Evolutionary conservation across 1,140 invertebrate species (phyloP), one percentile per base, ranked within the genome.

Genomic region (Aphaenogaster floridana): DNA sequence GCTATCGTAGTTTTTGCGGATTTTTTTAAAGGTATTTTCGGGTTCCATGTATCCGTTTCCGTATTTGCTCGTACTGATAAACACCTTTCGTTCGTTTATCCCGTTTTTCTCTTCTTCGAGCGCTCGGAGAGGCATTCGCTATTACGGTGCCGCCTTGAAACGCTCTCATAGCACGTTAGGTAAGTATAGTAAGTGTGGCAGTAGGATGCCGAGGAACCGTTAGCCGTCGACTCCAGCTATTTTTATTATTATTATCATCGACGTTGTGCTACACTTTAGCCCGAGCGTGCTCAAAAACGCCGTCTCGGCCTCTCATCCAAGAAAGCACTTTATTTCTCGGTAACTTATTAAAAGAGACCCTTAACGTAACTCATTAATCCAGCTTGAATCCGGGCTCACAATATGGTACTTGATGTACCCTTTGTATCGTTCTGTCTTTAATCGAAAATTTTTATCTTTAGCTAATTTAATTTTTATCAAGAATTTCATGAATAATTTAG

Each of bases 131-230:
- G 63, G 21, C 13, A 13, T 45, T 81, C 11, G 52, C 21, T 15
- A 64, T 48, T n/a, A 45, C 54, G 61, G 17, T 78, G 63, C 59
- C 21, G 42, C 21, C 66, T 76, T 86, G 80, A 88, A 86, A 88
- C 69, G 76, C 72, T 76, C 50, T 86, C 88, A 59, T 74, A 81
- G 83, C 68, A 64, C 64, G 87, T 86, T 84, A 77, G 74, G 72
- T 71, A 71, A 90, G 86, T 64, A 83, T 80, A 76, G 76, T 93
- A 95, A 94, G 94, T 95, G 92, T 95, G 94, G 93, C 94, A 95
- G 94, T 94, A 94, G 94, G 94, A 94, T 94, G 90, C 92, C 69
- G 89, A 93, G 89, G 86, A 93, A 94, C 93, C 94, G 93, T 94
- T 94, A 94, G 84, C 36, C 64, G 84, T 91, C 90, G 91, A 88